phyloP scores from a whole-genome alignment of 92 coral and sea anemone species.

The Plumapathes pennacea region DNA sequence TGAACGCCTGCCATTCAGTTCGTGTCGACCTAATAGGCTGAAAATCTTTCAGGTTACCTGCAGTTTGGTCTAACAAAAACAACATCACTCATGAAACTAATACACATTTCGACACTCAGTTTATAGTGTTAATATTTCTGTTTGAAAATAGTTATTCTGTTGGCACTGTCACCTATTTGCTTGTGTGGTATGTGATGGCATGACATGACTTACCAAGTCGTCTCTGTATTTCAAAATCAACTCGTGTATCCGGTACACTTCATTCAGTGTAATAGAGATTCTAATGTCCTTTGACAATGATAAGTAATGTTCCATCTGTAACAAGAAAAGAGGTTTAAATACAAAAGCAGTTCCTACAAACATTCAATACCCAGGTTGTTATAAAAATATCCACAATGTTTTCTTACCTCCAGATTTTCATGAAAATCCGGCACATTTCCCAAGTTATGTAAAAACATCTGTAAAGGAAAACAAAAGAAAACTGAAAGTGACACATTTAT shows the following conservation, averaged over 20 bases:
- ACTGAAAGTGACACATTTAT: too few relatives aligned
- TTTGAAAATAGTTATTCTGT: too few relatives aligned
- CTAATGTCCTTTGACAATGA: conserved; percentile 89
- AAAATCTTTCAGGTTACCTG: too few relatives aligned
- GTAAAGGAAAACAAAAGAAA: conserved; percentile 25
- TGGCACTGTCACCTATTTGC: too few relatives aligned
- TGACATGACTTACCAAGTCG: conserved; percentile 80
- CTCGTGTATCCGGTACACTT: conserved; percentile 87
- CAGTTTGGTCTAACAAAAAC: too few relatives aligned
- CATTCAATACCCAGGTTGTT: too few relatives aligned
- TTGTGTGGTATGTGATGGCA: too few relatives aligned
- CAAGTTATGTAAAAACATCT: conserved; percentile 73
- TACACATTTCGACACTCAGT: neutral
- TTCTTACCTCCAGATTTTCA: conserved; percentile 83
- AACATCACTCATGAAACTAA: too few relatives aligned
- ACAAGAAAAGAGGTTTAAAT: neutral
- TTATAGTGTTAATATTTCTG: too few relatives aligned
- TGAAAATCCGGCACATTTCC: conserved; percentile 82
- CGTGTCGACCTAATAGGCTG: too few relatives aligned
- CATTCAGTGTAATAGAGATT: conserved; percentile 80
- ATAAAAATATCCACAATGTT: neutral
- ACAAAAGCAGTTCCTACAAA: too few relatives aligned
- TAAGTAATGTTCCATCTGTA: conserved; percentile 91
- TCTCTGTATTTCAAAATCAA: conserved; percentile 73
- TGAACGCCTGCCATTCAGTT: too few relatives aligned